Evolutionary conservation across 2,113 vertebrate species (phyloP).

Genomic region (Tragelaphus imberbis): DNA sequence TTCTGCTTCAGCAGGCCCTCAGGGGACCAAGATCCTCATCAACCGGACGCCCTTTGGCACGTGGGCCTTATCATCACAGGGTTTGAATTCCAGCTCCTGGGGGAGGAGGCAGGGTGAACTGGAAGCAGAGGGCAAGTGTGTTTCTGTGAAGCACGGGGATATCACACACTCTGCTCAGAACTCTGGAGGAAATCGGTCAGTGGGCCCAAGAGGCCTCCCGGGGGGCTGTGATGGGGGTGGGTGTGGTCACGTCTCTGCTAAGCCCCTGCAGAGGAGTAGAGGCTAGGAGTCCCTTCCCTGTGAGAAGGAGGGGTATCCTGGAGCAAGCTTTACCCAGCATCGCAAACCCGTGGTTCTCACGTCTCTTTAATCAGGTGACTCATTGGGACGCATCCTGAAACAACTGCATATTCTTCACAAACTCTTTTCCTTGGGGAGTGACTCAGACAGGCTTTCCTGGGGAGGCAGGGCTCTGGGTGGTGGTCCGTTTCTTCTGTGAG

Average conservation of each 20-base stretch:
- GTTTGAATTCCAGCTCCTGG: background rate
- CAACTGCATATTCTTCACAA: rapidly evolving
- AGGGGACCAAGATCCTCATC: background rate
- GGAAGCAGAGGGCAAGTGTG: background rate
- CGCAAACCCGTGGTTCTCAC: rapidly evolving
- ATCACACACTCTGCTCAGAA: background rate
- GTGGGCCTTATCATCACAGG: background rate
- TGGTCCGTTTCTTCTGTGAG: too few relatives aligned
- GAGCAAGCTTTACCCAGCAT: too few relatives aligned
- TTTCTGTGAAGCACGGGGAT: too few relatives aligned
- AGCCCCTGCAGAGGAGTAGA: background rate
- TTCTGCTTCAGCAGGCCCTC: too few relatives aligned
- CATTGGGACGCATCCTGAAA: rapidly evolving
- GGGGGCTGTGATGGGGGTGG: background rate
- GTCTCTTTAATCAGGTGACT: rapidly evolving
- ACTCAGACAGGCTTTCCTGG: rapidly evolving
- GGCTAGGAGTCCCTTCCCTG: background rate
- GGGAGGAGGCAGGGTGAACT: background rate
- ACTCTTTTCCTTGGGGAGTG: background rate
- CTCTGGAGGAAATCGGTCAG: background rate
- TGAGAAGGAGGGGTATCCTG: too few relatives aligned
- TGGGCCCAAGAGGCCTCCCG: background rate
- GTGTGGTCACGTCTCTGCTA: background rate
- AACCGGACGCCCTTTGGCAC: rapidly evolving
- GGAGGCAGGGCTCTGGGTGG: too few relatives aligned